These are phyloP conservation scores for Caenorhabditis sp. DNA, from an alignment of 2,888 invertebrate species.

Conservation along the genomic window DNA sequence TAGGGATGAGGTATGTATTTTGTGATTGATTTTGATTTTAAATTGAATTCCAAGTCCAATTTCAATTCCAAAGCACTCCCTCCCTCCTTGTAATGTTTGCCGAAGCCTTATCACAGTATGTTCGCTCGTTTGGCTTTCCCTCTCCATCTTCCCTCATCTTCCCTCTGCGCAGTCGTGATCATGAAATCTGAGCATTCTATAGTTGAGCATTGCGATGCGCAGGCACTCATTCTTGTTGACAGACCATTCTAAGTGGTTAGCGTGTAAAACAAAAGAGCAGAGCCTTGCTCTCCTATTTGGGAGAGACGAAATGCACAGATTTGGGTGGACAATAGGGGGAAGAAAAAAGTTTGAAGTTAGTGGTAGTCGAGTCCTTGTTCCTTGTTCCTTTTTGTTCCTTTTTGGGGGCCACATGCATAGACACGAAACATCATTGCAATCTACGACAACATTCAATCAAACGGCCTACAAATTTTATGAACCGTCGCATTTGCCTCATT, in stretches of 20 bases:
- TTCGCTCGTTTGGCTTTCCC: constrained; percentile 19
- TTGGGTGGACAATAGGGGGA: no score
- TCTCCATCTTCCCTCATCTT: no score
- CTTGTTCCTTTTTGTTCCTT: no score
- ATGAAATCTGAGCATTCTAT: constrained; percentile 60
- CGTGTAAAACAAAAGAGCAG: constrained; percentile 72
- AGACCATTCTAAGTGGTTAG: constrained; percentile 69
- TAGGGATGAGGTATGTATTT: constrained; percentile 74
- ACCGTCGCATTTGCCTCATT: constrained; percentile 66
- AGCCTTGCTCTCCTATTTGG: constrained; percentile 57
- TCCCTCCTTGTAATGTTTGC: constrained; percentile 21
- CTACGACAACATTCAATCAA: not conserved
- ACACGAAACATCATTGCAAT: no score
- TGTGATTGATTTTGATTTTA: no score
- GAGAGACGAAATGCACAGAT: no score
- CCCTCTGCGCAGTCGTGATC: constrained; percentile 52
- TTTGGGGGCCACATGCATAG: constrained; percentile 45
- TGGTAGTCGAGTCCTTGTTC: no score
- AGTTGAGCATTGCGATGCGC: constrained; percentile 55
- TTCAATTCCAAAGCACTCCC: constrained; percentile 25
- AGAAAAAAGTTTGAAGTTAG: not conserved
- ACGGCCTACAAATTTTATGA: constrained; percentile 64
- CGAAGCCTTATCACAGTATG: constrained; percentile 56
- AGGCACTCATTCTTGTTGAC: constrained; percentile 51
- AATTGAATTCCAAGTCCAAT: not conserved